A percentile compares a stretch with the other conserved stretches of the same genome.
phyloP scores from a whole-genome alignment of 2,888 invertebrate species.

The Sicus ferrugineus region DNA sequence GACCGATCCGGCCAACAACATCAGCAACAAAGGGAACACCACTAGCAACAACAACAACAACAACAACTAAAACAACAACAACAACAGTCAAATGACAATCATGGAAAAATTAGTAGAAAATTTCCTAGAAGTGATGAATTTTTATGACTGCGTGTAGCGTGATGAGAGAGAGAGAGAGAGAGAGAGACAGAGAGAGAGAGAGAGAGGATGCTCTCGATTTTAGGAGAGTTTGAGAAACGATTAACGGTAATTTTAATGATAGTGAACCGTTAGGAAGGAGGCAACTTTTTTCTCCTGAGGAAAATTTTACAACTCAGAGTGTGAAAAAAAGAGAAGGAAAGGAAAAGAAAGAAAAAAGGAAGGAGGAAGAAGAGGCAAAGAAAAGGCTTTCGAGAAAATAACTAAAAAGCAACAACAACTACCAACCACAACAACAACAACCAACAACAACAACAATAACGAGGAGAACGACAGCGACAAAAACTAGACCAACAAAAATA shows the following conservation, averaged over 20 bases:
- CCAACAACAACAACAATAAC: no score
- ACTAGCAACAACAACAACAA: slow-evolving; percentile 43
- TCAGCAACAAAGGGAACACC: slow-evolving; percentile 39
- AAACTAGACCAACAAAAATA: no score
- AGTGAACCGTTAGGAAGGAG: not conserved
- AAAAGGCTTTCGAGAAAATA: not conserved
- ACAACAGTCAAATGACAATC: slow-evolving; percentile 27
- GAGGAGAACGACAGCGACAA: no score
- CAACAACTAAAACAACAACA: slow-evolving; percentile 41
- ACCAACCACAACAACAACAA: not conserved
- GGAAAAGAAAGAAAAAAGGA: not conserved
- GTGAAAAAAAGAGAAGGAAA: not conserved
- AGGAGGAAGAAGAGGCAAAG: not conserved
- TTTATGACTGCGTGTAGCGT: not conserved
- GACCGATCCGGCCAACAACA: slow-evolving; percentile 24
- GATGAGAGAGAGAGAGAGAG: not conserved
- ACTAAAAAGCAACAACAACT: not conserved
- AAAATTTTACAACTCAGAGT: slow-evolving; percentile 1
- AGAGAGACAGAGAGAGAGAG: not conserved
- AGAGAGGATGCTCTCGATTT: not conserved
- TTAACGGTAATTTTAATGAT: slow-evolving; percentile 17
- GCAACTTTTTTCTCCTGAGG: not conserved
- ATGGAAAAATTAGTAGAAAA: slow-evolving; percentile 51
- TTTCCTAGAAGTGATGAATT: slow-evolving; percentile 47
- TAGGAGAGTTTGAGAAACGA: slow-evolving; percentile 4